Evolutionary conservation across 1,140 invertebrate genomes (phyloP).

Genomic region (Drosophila nigromelanica): DNA sequence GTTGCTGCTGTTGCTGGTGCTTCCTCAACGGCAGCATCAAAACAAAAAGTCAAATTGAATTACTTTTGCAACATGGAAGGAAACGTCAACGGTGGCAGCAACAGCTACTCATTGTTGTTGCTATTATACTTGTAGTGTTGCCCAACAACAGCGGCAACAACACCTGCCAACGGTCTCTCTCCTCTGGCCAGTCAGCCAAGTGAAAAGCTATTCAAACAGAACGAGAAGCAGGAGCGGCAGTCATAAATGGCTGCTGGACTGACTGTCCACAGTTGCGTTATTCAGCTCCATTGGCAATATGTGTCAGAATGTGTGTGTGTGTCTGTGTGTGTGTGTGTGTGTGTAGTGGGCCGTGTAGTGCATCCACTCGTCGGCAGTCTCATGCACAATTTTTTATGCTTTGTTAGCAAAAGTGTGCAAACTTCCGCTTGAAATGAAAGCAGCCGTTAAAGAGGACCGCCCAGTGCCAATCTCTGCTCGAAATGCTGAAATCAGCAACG

Average conservation of each 20-base stretch:
- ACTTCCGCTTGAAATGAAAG: constrained; percentile 56
- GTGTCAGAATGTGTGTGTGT: neutral
- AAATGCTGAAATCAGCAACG: neutral
- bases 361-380: constrained; percentile 29
- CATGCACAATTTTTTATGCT: constrained; percentile 12
- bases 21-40: constrained; percentile 28
- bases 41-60: constrained; percentile 76
- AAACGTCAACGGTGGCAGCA: constrained; percentile 33
- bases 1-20: constrained; percentile 11
- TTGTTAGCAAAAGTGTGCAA: constrained; percentile 60
- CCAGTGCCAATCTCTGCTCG: neutral
- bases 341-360: constrained; percentile 28
- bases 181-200: constrained; percentile 28
- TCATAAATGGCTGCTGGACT: neutral
- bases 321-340: neutral
- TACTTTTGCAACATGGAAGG: constrained; percentile 64
- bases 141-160: constrained; percentile 51
- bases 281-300: constrained; percentile 1
- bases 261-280: neutral
- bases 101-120: constrained; percentile 50
- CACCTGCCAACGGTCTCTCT: constrained; percentile 34
- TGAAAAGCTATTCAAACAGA: constrained; percentile 64
- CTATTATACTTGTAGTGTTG: constrained; percentile 58
- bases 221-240: constrained; percentile 10
- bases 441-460: neutral